phyloP scores from a whole-genome alignment of 2,113 vertebrate genomes.

The Rhipidura dahli region DNA sequence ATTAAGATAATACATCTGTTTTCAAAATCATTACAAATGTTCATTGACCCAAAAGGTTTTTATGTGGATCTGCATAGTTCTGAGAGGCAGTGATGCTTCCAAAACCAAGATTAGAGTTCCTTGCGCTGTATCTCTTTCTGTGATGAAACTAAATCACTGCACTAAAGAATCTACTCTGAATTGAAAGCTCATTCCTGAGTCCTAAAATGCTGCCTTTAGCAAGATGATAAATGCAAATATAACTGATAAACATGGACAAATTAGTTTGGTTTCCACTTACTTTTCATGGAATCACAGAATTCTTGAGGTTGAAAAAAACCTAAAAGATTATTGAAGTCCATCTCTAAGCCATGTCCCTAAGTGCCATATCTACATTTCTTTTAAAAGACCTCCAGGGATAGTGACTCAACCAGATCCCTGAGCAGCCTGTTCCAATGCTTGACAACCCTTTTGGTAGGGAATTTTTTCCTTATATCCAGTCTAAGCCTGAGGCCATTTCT shows the following conservation, averaged over 20 bases:
- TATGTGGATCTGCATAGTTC: neutral
- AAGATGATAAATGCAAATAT: neutral
- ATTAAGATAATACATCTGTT: neutral
- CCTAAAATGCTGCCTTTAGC: neutral
- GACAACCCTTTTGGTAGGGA: neutral
- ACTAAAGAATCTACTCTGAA: neutral
- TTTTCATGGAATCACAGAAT: neutral
- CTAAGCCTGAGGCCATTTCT: neutral
- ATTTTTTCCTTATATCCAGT: neutral
- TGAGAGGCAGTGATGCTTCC: neutral
- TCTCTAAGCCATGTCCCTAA: neutral
- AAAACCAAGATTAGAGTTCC: neutral
- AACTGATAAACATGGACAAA: neutral
- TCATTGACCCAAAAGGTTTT: neutral
- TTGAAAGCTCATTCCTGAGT: neutral
- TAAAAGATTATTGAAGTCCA: neutral
- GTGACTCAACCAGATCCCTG: neutral
- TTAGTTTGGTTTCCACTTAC: neutral
- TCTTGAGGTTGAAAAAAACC: neutral
- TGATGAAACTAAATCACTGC: neutral
- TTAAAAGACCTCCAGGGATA: neutral
- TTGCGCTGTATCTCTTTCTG: neutral
- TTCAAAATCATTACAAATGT: neutral
- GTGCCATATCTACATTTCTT: neutral
- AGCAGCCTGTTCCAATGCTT: neutral